These are phyloP conservation scores for Torymus texanus DNA, from an alignment of 2,888 invertebrate genomes.

Conservation along the genomic window DNA sequence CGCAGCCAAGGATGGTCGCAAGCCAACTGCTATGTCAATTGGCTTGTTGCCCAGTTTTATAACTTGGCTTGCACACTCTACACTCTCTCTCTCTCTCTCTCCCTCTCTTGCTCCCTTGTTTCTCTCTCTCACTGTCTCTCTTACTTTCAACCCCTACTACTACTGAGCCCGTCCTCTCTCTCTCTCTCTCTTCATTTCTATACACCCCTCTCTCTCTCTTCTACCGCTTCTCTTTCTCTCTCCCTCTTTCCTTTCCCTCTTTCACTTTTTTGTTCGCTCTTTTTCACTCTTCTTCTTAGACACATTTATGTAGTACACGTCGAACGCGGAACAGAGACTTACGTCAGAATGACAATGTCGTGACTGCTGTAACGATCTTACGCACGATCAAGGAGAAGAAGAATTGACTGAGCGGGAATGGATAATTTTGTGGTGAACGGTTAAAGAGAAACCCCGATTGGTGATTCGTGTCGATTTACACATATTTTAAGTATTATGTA, in stretches of 20 bases:
- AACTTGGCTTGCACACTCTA: conserved; percentile 65
- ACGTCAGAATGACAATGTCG: conserved; percentile 64
- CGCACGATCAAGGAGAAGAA: conserved; percentile 5
- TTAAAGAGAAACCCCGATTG: background rate
- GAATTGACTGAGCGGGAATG: conserved; percentile 25
- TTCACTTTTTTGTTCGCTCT: conserved; percentile 24
- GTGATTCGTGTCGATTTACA: background rate
- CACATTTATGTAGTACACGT: conserved; percentile 42
- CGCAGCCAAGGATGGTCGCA: conserved; percentile 71
- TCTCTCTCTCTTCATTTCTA: conserved; percentile 8
- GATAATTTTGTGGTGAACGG: conserved; percentile 1
- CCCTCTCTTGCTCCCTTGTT: conserved; percentile 44
- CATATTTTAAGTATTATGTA: no score
- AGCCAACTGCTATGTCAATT: conserved; percentile 71
- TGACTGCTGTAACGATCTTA: conserved; percentile 9
- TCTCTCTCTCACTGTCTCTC: conserved; percentile 43
- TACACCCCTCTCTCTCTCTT: conserved; percentile 51
- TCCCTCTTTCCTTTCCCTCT: conserved; percentile 41
- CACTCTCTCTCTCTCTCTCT: conserved; percentile 59
- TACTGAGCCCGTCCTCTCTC: conserved; percentile 6
- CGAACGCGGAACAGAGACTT: conserved; percentile 58
- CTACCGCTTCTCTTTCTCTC: conserved; percentile 37
- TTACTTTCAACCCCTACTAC: background rate
- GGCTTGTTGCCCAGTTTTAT: conserved; percentile 75
- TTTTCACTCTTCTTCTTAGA: conserved; percentile 23